Conservation (phyloP, 2,113 vertebrate genomes). For the Callionymus lyra region DNA sequence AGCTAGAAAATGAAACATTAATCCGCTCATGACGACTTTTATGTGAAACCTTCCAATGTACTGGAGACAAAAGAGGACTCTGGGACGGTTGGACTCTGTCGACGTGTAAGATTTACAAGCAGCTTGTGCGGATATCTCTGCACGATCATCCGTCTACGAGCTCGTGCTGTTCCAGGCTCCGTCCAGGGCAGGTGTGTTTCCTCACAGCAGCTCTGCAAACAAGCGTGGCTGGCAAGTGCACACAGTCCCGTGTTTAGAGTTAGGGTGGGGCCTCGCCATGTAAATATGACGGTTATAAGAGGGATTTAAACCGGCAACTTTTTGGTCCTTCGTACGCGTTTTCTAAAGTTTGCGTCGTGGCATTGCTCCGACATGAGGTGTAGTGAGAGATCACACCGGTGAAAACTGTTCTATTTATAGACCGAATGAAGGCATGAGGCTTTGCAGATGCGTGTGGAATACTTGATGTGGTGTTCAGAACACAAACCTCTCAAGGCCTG, state of each 20-base stretch:
- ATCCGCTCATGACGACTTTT: too few species aligned
- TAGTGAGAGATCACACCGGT: conserved; percentile 5
- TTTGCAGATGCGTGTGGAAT: conserved; percentile 25
- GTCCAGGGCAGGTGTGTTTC: conserved; percentile 35
- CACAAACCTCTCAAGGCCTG: background rate
- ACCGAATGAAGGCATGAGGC: conserved; percentile 25
- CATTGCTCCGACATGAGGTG: background rate
- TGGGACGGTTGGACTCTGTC: too few species aligned
- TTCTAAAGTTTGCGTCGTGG: too few species aligned
- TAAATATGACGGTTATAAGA: conserved; percentile 31
- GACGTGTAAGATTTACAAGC: too few species aligned
- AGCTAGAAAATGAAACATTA: too few species aligned
- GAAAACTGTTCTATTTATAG: conserved; percentile 30
- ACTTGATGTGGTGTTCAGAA: conserved; percentile 15
- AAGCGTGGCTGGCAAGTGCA: conserved; percentile 4
- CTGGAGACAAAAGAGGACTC: too few species aligned
- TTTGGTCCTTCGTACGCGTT: too few species aligned
- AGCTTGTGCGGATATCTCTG: too few species aligned
- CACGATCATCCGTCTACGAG: too few species aligned
- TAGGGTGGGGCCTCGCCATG: conserved; percentile 21
- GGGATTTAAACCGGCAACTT: background rate
- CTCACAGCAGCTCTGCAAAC: conserved; percentile 34
- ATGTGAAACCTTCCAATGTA: too few species aligned
- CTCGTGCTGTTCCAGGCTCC: conserved; percentile 13
- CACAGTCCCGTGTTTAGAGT: conserved; percentile 6